phyloP scores from a whole-genome alignment of 2,113 vertebrate genomes.

The Sarotherodon lohbergeri region DNA sequence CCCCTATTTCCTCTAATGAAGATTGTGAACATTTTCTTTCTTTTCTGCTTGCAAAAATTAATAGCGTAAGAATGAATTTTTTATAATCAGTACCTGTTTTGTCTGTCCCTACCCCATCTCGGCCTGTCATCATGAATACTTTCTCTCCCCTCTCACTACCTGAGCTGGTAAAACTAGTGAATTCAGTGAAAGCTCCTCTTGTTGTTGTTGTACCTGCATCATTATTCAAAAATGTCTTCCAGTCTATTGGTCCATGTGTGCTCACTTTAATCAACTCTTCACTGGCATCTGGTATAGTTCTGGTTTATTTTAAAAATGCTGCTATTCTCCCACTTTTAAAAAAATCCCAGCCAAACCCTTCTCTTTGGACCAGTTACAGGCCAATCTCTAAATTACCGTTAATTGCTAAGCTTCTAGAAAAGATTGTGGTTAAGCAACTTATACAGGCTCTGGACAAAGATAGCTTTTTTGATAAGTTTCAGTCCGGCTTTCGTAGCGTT shows the following conservation, averaged over 20 bases:
- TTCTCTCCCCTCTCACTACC: not conserved
- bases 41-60: not conserved
- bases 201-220: not conserved
- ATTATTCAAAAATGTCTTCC: not conserved
- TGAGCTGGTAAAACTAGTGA: not conserved
- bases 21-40: not conserved
- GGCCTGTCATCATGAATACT: not conserved
- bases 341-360: not conserved
- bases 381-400: not conserved
- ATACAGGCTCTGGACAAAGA: not conserved
- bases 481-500: not conserved
- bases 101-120: not conserved
- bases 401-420: not conserved
- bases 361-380: not conserved
- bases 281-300: not conserved
- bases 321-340: not conserved
- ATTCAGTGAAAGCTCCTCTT: not conserved
- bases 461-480: not conserved
- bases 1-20: not conserved
- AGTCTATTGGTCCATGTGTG: not conserved
- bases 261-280: not conserved
- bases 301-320: not conserved
- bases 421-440: not conserved
- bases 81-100: not conserved
- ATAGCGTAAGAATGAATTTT: not conserved